Evolutionary conservation across 2,113 vertebrate species (phyloP), one percentile per base, ranked within the genome.

Genomic region (Marcusenius ussheri): DNA sequence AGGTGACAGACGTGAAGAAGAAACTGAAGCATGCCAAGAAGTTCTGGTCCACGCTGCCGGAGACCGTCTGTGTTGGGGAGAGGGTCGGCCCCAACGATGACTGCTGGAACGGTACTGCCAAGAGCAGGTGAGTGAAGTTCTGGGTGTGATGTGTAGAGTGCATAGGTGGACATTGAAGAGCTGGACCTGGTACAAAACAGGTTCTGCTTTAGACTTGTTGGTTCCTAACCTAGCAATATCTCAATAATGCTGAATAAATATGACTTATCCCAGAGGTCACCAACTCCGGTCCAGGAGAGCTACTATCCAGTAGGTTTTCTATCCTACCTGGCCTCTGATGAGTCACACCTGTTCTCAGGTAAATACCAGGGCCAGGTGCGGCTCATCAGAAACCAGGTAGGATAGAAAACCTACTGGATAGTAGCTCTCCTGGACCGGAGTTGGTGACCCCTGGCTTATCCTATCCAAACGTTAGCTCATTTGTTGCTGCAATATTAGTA

Each of bases 41-140:
- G 94, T 99, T 99, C 95, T 99, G 98, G 98, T 99, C 98, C 8
- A 98, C 97, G 5, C 96, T 99, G 87, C 98, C 98, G 46, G 96
- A 96, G 92, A 98, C 94, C 0, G 96, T 99, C 80, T 99, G 98
- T 92, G 96, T 94, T 0, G 97, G 96, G 11, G 98, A 98, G 92
- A 96, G 96, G 93, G 97, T 97, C 90, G 96, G 96, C 3, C 95
- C 96, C 0, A 96, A 96, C 0, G 96, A 95, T 0, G 95, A 96
- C 74, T 96, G 96, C 92, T 96, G 96, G 98, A 99, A 99, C 0
- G 98, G 98, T 35, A 98, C 96, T 0, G 97, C 96, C 80, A 98
- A 97, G 92, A 99, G 98, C 98, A 98, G 98, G 98, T 98, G 62
- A 92, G 95, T 0, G 0, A 77, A 13, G 56, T 9, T 11, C 47